Base-by-base conservation (phyloP, 2,797 vertebrate genomes). In the Leontopithecus rosalia region DNA sequence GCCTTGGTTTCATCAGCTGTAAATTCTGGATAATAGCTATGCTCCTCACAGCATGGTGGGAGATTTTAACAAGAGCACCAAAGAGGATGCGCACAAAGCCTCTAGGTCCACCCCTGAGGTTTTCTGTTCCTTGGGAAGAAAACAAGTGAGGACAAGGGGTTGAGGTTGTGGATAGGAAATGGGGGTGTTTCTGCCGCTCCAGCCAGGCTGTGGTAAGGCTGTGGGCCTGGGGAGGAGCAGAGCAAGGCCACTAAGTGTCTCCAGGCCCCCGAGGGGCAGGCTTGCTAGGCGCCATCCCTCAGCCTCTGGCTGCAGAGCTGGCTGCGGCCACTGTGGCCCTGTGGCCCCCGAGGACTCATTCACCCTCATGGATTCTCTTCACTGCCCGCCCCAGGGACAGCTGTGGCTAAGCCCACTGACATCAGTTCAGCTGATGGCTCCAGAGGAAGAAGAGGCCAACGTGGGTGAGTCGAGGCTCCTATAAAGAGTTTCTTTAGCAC, bases 171-270 rank as follows among this genome's bases (percentile, higher is more conserved):
- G 33, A n/a, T 4, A 9, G 64, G 33, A 33, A n/a, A 67, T 19
- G 64, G 33, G 15, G 64, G 33, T n/a, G 64, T 67, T 67, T 67
- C 64, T 67, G 64, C 64, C 4, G 0, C 64, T 67, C 61, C 64
- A 9, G 15, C 15, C 15, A 67, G 13, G 5, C 15, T 15, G 2
- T 19, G 39, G 1, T 1, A 11, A 39, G 50, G 4, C 3, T 19
- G 15, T 4, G 10, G 50, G 4, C 22, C 48, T 28, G 39, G 36
- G 43, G 33, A 91, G 19, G 19, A n/a, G 8, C 22, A 13, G 28
- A 13, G 5, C 50, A 55, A 81, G 52, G 24, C 79, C 36, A 24
- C 30, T 7, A 33, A 33, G 1, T 0, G 3, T 46, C 19, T 73
- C 50, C 12, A 7, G 13, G 13, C 7, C 5, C 43, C 3, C 0